Base-by-base conservation (phyloP, 2,797 vertebrate genomes). In the Poeciliopsis paucimaculata region DNA sequence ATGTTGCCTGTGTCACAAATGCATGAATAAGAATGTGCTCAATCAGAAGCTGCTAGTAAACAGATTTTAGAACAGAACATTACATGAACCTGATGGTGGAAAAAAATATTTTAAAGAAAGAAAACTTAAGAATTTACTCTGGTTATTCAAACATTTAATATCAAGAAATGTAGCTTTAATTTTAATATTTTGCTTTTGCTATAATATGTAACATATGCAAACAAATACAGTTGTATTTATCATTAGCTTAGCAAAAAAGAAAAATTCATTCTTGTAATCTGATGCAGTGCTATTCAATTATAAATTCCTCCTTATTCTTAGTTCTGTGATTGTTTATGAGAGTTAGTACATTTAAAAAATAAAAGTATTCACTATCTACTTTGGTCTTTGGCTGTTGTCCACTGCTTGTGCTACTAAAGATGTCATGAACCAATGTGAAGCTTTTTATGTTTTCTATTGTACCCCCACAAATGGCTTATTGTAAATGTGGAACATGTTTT, bases 311-410 rank as follows among this genome's bases (percentile, higher is more conserved):
- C 6, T 8, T 49, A 11, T 28, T 80, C 11, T 47, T 77, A 75
- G 83, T 89, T 86, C 84, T 83, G 89, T 89, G 82, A 86, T 83
- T 90, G 82, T 86, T 90, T 82, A 89, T 83, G 79, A 36, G 53
- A 16, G 76, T 60, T 60, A 90, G 79, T 74, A 47, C 31, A n/a
- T 77, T 28, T 55, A 78, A 84, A 18, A 73, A 72, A 79, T 43
- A 43, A 83, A 70, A 13, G 53, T 87, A 81, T 87, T 90, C 79
- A 86, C 77, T 82, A 55, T 76, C 81, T 78, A 80, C 66, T 82
- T 51, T 81, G 86, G 78, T 89, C 78, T 81, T 87, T 91, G 53
- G 76, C 83, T 86, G 34, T 81, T 85, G 75, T 90, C 83, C 77
- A 82, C 90, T 34, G 31, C 85, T 84, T 88, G 83, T 89, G 88